These are phyloP conservation scores for Saccostrea glomerata DNA, from an alignment of 1,140 invertebrate genomes.

Conservation along the genomic window DNA sequence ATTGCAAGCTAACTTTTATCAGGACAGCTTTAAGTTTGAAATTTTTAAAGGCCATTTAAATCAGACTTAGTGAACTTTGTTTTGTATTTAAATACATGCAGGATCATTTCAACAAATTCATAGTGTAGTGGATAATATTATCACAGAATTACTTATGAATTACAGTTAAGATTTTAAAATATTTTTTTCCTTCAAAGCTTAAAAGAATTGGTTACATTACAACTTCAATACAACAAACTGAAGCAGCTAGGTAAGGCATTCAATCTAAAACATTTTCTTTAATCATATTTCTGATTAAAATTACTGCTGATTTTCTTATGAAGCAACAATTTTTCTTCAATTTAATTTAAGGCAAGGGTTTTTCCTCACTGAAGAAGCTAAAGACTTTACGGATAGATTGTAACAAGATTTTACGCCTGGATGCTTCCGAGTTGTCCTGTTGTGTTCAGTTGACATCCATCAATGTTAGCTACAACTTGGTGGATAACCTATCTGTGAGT, in stretches of 20 bases:
- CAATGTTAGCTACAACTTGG: constrained; percentile 74
- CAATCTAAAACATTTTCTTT: not conserved
- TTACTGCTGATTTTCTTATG: not conserved
- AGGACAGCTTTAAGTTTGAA: too few species aligned
- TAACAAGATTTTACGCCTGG: constrained; percentile 72
- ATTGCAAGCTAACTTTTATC: too few species aligned
- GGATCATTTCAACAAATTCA: too few species aligned
- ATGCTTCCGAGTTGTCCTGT: constrained; percentile 70
- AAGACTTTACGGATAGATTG: constrained; percentile 72
- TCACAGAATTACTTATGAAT: not conserved
- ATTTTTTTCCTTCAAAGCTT: constrained; percentile 66
- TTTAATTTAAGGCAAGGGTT: constrained; percentile 67
- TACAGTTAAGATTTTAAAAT: not conserved
- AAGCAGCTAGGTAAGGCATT: constrained; percentile 68
- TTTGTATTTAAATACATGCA: too few species aligned
- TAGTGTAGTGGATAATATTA: too few species aligned
- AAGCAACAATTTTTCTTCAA: not conserved
- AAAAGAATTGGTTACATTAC: constrained; percentile 71
- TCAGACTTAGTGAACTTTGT: too few species aligned
- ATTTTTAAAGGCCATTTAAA: too few species aligned
- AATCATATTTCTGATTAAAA: too few species aligned
- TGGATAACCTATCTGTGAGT: constrained; percentile 75
- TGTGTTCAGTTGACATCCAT: constrained; percentile 74
- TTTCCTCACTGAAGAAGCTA: constrained; percentile 70
- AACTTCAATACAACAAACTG: constrained; percentile 76